Evolutionary conservation across 2,797 vertebrate genomes (phyloP).

Genomic region (Bradypodion pumilum): DNA sequence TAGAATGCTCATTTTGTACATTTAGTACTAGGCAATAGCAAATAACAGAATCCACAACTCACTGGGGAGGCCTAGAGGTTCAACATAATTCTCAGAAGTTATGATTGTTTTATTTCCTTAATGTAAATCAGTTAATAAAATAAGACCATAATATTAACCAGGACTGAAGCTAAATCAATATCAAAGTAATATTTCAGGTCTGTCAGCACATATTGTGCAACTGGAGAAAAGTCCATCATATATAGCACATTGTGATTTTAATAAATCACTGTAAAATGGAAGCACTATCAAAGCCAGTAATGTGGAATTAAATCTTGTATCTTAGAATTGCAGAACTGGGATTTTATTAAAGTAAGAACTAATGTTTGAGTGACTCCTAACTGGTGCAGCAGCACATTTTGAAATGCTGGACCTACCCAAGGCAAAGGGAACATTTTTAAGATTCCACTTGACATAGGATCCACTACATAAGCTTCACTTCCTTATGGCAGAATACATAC

Average conservation of each 20-base stretch:
- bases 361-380: background rate
- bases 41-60: background rate
- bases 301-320: too few species aligned
- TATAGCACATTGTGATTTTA: conserved; percentile 28
- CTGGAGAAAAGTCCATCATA: conserved; percentile 4
- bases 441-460: background rate
- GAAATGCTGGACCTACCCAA: background rate
- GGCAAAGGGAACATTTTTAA: background rate
- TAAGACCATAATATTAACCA: conserved; percentile 6
- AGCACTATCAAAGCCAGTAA: conserved; percentile 20
- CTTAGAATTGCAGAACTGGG: too few species aligned
- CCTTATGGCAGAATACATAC: background rate
- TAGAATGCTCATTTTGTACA: background rate
- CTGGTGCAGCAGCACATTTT: background rate
- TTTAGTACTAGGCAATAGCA: background rate
- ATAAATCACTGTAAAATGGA: conserved; percentile 38
- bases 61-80: conserved; percentile 7
- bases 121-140: conserved; percentile 24
- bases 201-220: conserved; percentile 22
- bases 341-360: background rate
- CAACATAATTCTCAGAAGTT: conserved; percentile 20
- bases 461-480: background rate
- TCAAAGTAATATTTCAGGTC: conserved; percentile 36
- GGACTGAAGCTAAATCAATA: conserved; percentile 32
- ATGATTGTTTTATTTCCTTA: conserved; percentile 35